phyloP scores from a whole-genome alignment of 1,140 invertebrate species.

The Drosophila mayri region DNA sequence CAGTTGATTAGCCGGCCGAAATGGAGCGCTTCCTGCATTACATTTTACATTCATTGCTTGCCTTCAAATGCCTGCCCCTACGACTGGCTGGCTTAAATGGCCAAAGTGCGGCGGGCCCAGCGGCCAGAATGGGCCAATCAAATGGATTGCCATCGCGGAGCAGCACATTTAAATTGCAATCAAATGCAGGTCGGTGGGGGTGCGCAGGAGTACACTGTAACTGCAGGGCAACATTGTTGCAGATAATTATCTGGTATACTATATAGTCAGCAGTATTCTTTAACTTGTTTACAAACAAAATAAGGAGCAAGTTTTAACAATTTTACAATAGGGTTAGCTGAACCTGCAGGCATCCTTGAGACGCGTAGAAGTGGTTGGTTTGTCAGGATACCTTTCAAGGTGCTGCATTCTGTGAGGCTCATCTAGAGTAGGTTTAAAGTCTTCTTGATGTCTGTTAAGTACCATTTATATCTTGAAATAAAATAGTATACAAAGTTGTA shows the following conservation, averaged over 20 bases:
- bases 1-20: constrained; percentile 57
- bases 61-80: background rate
- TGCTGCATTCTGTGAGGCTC: background rate
- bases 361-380: background rate
- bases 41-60: constrained; percentile 41
- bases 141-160: constrained; percentile 62
- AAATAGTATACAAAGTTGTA: no score
- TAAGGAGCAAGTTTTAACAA: background rate
- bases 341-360: background rate
- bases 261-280: background rate
- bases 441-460: background rate
- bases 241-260: background rate
- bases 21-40: constrained; percentile 60
- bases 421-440: background rate
- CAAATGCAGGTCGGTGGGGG: constrained; percentile 35
- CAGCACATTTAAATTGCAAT: constrained; percentile 75
- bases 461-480: background rate
- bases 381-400: background rate
- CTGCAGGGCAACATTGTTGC: background rate
- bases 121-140: constrained; percentile 73
- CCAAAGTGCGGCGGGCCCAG: constrained; percentile 29
- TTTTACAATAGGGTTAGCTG: background rate
- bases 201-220: constrained; percentile 5
- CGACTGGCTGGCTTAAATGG: constrained; percentile 12
- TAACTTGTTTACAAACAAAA: background rate